phyloP scores from a whole-genome alignment of 2,888 invertebrate genomes.

The Agonopterix alstromeriana region DNA sequence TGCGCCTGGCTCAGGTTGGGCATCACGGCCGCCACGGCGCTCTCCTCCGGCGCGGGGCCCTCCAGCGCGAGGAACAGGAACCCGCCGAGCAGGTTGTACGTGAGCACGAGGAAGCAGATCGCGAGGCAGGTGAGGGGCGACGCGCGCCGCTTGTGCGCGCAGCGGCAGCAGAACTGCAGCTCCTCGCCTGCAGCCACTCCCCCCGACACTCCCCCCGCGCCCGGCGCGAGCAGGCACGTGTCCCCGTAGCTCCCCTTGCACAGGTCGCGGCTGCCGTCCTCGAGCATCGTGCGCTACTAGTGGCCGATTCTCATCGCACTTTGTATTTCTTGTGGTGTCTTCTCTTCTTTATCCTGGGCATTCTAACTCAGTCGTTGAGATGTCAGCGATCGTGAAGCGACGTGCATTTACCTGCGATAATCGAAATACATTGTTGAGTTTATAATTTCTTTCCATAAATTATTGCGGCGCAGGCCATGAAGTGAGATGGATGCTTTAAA shows the following conservation, averaged over 20 bases:
- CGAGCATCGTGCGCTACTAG: constrained; percentile 28
- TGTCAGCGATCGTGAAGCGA: neutral
- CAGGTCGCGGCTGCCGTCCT: constrained; percentile 21
- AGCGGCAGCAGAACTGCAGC: constrained; percentile 63
- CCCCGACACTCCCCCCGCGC: neutral
- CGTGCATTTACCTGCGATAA: constrained; percentile 12
- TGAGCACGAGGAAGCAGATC: constrained; percentile 89
- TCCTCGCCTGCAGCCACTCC: constrained; percentile 17
- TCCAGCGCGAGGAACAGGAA: constrained; percentile 92
- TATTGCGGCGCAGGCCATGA: neutral
- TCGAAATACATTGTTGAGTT: neutral
- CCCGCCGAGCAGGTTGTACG: constrained; percentile 94
- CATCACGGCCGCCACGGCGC: constrained; percentile 80
- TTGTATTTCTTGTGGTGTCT: constrained; percentile 50
- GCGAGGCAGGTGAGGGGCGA: constrained; percentile 88
- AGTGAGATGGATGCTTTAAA: neutral
- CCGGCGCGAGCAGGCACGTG: constrained; percentile 1
- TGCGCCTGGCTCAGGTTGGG: constrained; percentile 73
- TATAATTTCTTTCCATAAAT: neutral
- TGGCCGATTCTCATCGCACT: constrained; percentile 31
- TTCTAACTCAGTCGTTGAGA: constrained; percentile 19
- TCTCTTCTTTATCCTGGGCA: constrained; percentile 36
- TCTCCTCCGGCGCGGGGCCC: constrained; percentile 76
- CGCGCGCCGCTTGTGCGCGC: constrained; percentile 47
- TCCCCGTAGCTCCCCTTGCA: constrained; percentile 10